Base-by-base conservation (phyloP, 92 coral and sea anemone genomes). In the Porites evermanni region DNA sequence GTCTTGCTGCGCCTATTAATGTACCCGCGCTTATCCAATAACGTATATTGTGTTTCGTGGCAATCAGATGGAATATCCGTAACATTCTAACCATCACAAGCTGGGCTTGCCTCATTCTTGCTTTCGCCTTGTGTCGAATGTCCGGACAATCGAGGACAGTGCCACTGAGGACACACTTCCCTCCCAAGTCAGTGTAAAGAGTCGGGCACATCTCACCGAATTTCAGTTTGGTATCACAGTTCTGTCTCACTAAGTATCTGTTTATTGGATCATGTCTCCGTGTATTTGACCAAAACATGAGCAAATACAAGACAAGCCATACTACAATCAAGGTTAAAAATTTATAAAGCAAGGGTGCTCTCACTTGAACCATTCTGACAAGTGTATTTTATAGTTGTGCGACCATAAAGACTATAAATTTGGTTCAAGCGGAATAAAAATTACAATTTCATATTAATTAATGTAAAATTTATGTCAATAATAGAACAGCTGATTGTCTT, bases 1-100 rank as follows among this genome's bases (percentile, higher is more conserved):
- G 95, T 50, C 95, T 77, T 13, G 88, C 95, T 53, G 95, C 95
- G 8, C 95, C 95, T 8, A 92, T 58, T 29, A 92, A 80, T 6
- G 95, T 92, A 32, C 95, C 95, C 18, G 66, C 63, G 17, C 82
- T 67, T 9, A 92, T 69, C 95, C 95, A 92, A 70, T 89, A 92
- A 7, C 75, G 83, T 4, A 92, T 86, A 47, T 64, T 68, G 85
- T 92, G 89, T 67, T 86, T 86, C 29, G 56, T 56, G 12, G 95
- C 91, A 6, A 89, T 75, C 7, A 92, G 87, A 52, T 92, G 85
- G 51, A 92, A 92, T 18, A 86, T 77, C 47, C 87, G 66, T 9
- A 92, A 75, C 92, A 92, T 82, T 26, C 95, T 47, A 11, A 88
- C 90, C 70, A 87, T 24, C 24, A 89, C 95, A 14, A 92, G 79